Evolutionary conservation across 2,888 invertebrate species (phyloP).

Genomic region (Cremastinae sp.): DNA sequence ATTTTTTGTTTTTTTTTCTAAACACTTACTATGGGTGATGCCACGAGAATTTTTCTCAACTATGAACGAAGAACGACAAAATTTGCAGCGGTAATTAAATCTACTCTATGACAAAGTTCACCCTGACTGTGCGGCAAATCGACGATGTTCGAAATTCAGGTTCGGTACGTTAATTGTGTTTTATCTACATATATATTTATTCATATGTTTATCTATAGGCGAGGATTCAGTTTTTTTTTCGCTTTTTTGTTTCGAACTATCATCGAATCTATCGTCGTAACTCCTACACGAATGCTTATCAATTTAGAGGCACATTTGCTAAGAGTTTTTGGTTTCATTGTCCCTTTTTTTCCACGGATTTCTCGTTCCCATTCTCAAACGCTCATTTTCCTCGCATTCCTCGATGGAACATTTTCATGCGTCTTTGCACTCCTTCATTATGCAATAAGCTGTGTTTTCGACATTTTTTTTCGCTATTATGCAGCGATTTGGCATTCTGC

Average conservation of each 20-base stretch:
- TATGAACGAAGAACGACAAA: background rate
- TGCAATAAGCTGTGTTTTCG: background rate
- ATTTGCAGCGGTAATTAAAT: background rate
- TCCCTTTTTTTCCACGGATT: conserved; percentile 26
- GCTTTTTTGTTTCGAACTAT: conserved; percentile 11
- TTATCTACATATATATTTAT: conserved; percentile 7
- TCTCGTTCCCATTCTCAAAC: conserved; percentile 8
- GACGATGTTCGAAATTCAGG: conserved; percentile 50
- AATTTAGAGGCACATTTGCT: conserved; percentile 80
- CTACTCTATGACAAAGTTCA: conserved; percentile 15
- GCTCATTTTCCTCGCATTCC: background rate
- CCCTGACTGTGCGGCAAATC: conserved; percentile 41
- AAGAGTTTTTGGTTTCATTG: conserved; percentile 77
- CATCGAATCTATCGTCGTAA: conserved; percentile 66
- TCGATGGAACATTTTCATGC: conserved; percentile 14
- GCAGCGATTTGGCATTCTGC: conserved; percentile 52
- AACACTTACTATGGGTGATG: conserved; percentile 1
- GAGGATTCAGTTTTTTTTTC: conserved; percentile 9
- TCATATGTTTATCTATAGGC: conserved; percentile 25
- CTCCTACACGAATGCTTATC: conserved; percentile 77
- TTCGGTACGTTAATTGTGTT: conserved; percentile 14
- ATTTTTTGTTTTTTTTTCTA: conserved; percentile 5
- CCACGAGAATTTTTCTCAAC: conserved; percentile 10
- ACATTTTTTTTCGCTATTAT: conserved; percentile 21
- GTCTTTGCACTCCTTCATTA: conserved; percentile 9